phyloP scores from a whole-genome alignment of 64 coral and sea anemone species.

The Anthopleura sola region DNA sequence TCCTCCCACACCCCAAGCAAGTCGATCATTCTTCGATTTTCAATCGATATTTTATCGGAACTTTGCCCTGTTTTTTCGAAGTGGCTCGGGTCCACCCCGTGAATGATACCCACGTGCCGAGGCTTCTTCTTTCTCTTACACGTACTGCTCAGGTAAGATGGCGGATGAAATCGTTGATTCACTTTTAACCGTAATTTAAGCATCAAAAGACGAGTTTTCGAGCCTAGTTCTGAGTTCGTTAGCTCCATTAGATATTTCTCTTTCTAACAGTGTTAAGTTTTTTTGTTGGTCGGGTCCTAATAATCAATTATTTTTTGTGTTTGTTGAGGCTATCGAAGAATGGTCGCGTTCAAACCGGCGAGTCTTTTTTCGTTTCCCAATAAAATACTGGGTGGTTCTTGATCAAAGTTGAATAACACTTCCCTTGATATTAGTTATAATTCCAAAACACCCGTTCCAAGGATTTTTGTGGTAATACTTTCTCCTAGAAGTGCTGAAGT shows the following conservation, averaged over 20 bases:
- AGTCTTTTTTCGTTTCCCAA: background rate
- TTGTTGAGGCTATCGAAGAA: background rate
- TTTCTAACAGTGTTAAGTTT: background rate
- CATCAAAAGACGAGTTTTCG: background rate
- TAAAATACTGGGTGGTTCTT: background rate
- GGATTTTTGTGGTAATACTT: background rate
- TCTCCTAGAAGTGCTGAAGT: background rate
- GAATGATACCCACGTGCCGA: slow-evolving; percentile 73
- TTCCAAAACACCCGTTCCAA: too few relatives aligned
- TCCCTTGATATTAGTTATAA: too few relatives aligned
- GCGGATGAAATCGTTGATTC: slow-evolving; percentile 14
- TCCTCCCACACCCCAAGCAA: slow-evolving; percentile 20
- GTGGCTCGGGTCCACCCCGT: slow-evolving; percentile 60
- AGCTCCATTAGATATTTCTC: background rate
- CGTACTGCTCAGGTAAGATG: slow-evolving; percentile 82
- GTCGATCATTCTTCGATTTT: background rate
- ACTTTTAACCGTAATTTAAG: background rate
- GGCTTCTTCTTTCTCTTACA: slow-evolving; percentile 69
- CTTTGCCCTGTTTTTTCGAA: background rate
- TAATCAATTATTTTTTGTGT: background rate
- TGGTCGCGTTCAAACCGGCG: background rate
- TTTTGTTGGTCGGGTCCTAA: background rate
- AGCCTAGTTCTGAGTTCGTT: background rate
- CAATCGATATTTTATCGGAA: slow-evolving; percentile 58
- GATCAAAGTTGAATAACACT: background rate